Conservation (phyloP, 2,888 invertebrate genomes). For the Brenthis ino region DNA sequence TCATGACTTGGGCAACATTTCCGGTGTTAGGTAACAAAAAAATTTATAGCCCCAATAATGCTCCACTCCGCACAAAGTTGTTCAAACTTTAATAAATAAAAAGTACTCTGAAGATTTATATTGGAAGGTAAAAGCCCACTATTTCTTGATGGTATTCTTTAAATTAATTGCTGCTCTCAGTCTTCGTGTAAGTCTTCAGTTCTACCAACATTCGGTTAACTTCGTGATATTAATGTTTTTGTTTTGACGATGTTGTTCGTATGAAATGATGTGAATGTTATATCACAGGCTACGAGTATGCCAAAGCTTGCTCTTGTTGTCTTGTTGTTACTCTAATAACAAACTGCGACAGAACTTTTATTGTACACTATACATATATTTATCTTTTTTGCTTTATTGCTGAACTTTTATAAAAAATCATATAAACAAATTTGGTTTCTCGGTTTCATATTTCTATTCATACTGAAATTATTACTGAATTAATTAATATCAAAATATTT, state of each 20-base stretch:
- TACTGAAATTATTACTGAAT: too few species aligned
- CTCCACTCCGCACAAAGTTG: conserved; percentile 21
- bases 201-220: conserved; percentile 28
- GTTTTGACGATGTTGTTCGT: conserved; percentile 29
- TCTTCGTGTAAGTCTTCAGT: conserved; percentile 33
- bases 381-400: too few species aligned
- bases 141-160: conserved; percentile 33
- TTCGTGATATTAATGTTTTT: conserved; percentile 31
- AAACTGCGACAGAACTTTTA: too few species aligned
- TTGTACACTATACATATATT: too few species aligned
- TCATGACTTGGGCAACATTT: conserved; percentile 6
- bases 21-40: conserved; percentile 16
- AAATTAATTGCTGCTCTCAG: conserved; percentile 37
- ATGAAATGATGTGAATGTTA: conserved; percentile 12
- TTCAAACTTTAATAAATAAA: conserved; percentile 37
- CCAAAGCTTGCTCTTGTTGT: too few species aligned
- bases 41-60: conserved; percentile 28
- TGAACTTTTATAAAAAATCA: too few species aligned
- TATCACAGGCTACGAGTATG: background rate
- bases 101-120: conserved; percentile 38
- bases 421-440: too few species aligned
- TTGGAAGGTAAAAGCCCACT: conserved; percentile 33
- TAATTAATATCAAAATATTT: too few species aligned
- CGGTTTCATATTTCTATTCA: too few species aligned
- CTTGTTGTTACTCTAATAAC: too few species aligned